Evolutionary conservation across 1,140 invertebrate genomes (phyloP), one percentile per base, ranked within the genome.

Genomic region (Cyrtorhinus lividipennis): DNA sequence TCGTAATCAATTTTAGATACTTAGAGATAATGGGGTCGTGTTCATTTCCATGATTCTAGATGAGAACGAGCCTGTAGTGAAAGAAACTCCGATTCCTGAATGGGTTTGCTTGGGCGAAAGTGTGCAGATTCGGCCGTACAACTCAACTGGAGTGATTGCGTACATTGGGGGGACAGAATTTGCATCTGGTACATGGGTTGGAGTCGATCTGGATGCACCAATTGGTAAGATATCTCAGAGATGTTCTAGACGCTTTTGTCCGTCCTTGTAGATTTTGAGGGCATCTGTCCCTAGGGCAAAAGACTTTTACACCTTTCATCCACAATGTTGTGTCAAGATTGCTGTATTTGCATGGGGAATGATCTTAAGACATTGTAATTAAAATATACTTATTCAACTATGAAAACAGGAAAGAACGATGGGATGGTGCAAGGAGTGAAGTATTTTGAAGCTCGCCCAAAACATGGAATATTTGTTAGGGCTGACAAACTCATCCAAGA

Each of bases 391-490:
- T n/a, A n/a, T n/a, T n/a, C n/a, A n/a, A n/a, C n/a, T n/a, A n/a
- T n/a, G n/a, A n/a, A n/a, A n/a, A n/a, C n/a, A 92, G 90, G 92
- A 63, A 95, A 94, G 76, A 95, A 96, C 76, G 91, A 96, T 77
- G 93, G 93, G 25, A 84, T 85, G 61, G 90, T 96, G 10, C 88
- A 92, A 73, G 90, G 89, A 24, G 82, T 89, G 26, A 81, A 84
- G 62, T 96, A 97, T 76, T 97, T 97, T 78, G 80, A 81, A 56
- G 93, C 92, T 73, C 83, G 84, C 62, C 76, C 86, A 61, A 88
- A 91, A 68, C 89, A 91, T 76, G 93, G 92, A 27, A 87, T 96
- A 71, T 96, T 96, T 76, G 92, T 95, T 59, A 82, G 89, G 66
- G 81, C 83, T 48, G 89, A 92, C 73, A 92, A 92, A 72, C 73